A percentile compares a stretch with the other conserved stretches of the same genome.
Conservation (phyloP, 2,797 vertebrate genomes). For the Paratrypauchen microcephalus region DNA sequence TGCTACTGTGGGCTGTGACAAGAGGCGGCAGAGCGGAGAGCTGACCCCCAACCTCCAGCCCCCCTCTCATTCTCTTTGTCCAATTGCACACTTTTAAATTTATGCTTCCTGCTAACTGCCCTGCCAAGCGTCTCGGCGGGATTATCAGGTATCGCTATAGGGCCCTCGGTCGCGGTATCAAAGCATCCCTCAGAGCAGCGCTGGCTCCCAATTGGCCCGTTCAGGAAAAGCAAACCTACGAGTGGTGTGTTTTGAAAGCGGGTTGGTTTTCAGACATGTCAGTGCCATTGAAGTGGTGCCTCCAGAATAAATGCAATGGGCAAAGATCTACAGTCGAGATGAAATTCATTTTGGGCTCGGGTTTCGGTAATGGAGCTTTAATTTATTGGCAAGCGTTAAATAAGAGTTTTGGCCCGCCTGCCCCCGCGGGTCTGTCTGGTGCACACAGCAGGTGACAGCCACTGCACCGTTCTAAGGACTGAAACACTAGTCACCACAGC, state of each 20-base stretch:
- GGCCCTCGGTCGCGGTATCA: constrained; percentile 62
- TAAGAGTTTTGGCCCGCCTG: constrained; percentile 58
- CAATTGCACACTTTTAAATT: constrained; percentile 67
- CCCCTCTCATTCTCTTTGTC: constrained; percentile 54
- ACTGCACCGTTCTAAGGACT: constrained; percentile 17
- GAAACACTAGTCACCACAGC: constrained; percentile 34
- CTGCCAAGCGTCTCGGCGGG: constrained; percentile 60
- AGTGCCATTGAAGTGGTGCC: constrained; percentile 57
- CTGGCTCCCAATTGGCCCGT: constrained; percentile 16
- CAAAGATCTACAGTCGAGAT: constrained; percentile 53
- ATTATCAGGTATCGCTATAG: constrained; percentile 68
- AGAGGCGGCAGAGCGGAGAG: constrained; percentile 32
- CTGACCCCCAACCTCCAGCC: constrained; percentile 49
- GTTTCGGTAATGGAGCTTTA: constrained; percentile 73
- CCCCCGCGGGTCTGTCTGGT: constrained; percentile 47
- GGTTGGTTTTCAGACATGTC: constrained; percentile 65
- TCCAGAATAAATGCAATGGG: constrained; percentile 35
- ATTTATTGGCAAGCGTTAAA: constrained; percentile 76
- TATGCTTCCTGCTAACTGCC: constrained; percentile 61
- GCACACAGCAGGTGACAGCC: constrained; percentile 57
- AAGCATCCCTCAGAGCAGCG: constrained; percentile 59
- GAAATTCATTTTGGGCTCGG: constrained; percentile 66
- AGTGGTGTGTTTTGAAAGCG: constrained; percentile 63
- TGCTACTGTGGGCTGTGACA: constrained; percentile 24
- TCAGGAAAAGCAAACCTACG: constrained; percentile 23